Evolutionary conservation across 2,888 invertebrate genomes (phyloP), one percentile per base, ranked within the genome.

Genomic region (Pantelozetes paolii): DNA sequence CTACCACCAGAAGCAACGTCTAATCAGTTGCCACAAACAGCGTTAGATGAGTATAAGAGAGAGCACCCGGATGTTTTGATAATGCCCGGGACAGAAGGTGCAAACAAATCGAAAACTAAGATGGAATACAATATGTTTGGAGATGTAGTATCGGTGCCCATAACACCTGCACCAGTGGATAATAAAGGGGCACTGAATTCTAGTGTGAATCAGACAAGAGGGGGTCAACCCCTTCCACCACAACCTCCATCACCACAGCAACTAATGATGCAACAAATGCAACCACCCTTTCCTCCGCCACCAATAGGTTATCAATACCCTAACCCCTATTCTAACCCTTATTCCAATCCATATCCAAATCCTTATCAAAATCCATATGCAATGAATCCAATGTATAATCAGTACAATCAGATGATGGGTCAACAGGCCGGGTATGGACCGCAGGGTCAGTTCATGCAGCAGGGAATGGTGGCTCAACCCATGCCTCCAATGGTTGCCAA

Each of bases 21-120:
- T 6, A 45, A 45, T 1, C 54, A 3, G 54, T 20, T 20, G 23
- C 54, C 54, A 23, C 23, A 23, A 3, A 13, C 32, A n/a, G 59
- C 59, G 1, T 1, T 62, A 30, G 59, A 62, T 5, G 59, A 62
- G 18, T 62, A 62, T n/a, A 62, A 32, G 59, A 62, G 32, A 62
- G 59, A 62, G 26, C 59, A 62, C 32, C 59, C 59, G 30, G 59
- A 62, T 6, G n/a, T 62, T 1, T 32, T 32, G 23, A 26, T 32
- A n/a, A 2, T 32, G 59, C 30, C 30, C 6, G 18, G 9, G n/a
- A 23, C 15, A 1, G 32, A 9, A 15, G 18, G 9, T 6, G 30
- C 30, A 1, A 18, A 6, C 1, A 1, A 18, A 26, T 1, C 1
- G 18, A 1, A 40, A 11, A 40, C 20, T n/a, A 67, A 62, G 18